Base-by-base conservation (phyloP, 1,140 invertebrate genomes). In the Oryzaephilus surinamensis region DNA sequence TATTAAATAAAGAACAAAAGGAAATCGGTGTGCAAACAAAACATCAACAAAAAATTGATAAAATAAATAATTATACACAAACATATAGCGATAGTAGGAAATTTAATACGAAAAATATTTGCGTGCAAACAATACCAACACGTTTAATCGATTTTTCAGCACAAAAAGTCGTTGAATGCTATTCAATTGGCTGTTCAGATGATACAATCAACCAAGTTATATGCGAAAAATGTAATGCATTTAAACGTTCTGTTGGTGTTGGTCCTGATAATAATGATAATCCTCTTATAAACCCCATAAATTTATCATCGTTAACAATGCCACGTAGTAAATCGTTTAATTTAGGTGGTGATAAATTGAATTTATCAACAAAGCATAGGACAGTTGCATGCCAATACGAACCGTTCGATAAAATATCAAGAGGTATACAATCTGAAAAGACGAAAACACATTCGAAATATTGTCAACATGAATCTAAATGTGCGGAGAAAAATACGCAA, bases 191-290 rank as follows among this genome's bases (percentile, higher is more conserved):
- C 30, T 55, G 61, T 40, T 70, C 69, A 3, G 62, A 70, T 17
- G 58, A 66, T 36, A 65, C 56, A 3, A 54, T 69, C 12, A 54
- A 54, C 26, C 64, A 68, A 36, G 54, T 60, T 14, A 45, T 65
- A 8, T 75, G 72, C 54, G 61, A 64, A 8, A 70, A 65, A 53
- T 75, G 72, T 52, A 61, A 55, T 10, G 46, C 60, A 0, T 40
- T 41, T 17, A 71, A 65, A 38, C 52, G 48, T n/a, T 60, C 48
- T 20, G 50, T 72, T 6, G 65, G 52, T 32, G 57, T 66, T n/a
- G 66, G 66, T 17, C 51, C 59, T 2, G 54, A 66, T n/a, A 49
- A 51, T 8, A 29, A 45, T 34, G 52, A 53, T 13, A 48, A 53
- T 6, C 27, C 29, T 32, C 33, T 54, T 21, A 47, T 42, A 2